These are phyloP conservation scores for Pammene aurita DNA, from an alignment of 2,888 invertebrate species.

Conservation along the genomic window DNA sequence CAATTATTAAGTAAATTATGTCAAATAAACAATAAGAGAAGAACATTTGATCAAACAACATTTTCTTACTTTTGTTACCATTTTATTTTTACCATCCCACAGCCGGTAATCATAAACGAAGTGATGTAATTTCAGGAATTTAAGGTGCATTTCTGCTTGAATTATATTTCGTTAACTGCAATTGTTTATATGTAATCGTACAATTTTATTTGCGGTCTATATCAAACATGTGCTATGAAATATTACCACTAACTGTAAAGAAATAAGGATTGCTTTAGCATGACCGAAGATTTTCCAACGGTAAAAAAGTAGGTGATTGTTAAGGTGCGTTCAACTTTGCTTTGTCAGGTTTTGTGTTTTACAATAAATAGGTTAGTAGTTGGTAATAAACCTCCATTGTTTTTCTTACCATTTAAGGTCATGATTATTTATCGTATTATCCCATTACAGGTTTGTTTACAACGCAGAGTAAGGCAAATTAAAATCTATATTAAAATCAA, in stretches of 20 bases:
- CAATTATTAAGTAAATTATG: conserved; percentile 25
- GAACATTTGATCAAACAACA: conserved; percentile 27
- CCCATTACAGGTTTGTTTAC: no score
- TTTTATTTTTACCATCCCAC: not conserved
- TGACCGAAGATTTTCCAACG: not conserved
- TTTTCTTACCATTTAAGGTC: no score
- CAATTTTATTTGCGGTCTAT: not conserved
- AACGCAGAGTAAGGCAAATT: no score
- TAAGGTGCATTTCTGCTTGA: not conserved
- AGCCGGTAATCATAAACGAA: not conserved
- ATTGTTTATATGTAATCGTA: not conserved
- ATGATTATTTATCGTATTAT: no score
- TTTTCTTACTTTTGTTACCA: conserved; percentile 9
- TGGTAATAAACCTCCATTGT: not conserved
- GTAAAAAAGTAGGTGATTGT: not conserved
- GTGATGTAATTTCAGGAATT: not conserved
- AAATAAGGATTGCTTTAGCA: not conserved
- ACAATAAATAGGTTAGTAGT: conserved; percentile 13
- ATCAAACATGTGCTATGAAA: not conserved
- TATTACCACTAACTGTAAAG: not conserved
- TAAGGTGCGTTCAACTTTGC: conserved; percentile 27
- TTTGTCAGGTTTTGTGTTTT: conserved; percentile 1
- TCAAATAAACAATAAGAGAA: conserved; percentile 16
- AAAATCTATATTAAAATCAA: no score
- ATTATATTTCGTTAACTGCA: not conserved